Base-by-base conservation (phyloP, 2,888 invertebrate species). In the Cataglyphis albicans region DNA sequence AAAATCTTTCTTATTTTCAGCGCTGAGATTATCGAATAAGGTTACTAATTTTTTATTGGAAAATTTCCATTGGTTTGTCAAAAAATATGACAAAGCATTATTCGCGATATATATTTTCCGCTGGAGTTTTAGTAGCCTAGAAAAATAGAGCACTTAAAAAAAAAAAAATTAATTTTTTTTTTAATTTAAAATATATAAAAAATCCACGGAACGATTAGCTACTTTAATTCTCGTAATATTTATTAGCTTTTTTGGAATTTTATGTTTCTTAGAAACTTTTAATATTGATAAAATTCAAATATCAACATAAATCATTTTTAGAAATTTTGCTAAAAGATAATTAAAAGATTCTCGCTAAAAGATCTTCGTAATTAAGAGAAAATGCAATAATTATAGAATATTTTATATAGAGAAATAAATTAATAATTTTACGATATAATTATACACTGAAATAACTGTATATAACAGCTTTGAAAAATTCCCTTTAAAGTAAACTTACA, bases 41-140 rank as follows among this genome's bases (percentile, higher is more conserved):
- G 5, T 0, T 3, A 76, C 0, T 3, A 96, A 95, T 88, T 97
- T 97, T 0, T 95, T 92, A 88, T 97, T 97, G 67, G 95, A 93
- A 91, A 98, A 98, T 0, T 95, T 95, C 98, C 98, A 99, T 87
- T 97, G 96, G 90, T 97, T 96, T 0, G 95, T 96, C 0, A 97
- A 95, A 92, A 98, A 99, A 93, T 97, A 97, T 18, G 96, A 95
- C 2, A 99, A 93, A 0, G 97, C 97, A 76, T 95, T 95, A 91
- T 97, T 97, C 0, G 98, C 52, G 97, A 32, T 96, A 94, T 97
- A 98, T 70, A 99, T 97, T 88, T 97, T 97, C n/a, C 97, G 96
- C 92, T 98, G 98, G 38, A 98, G 93, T 94, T 96, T 97, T 12
- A 98, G 94, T 84, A 98, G 95, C 95, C 98, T 98, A 93, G 57